phyloP scores from a whole-genome alignment of 2,113 vertebrate genomes.

The Cairina moschata region DNA sequence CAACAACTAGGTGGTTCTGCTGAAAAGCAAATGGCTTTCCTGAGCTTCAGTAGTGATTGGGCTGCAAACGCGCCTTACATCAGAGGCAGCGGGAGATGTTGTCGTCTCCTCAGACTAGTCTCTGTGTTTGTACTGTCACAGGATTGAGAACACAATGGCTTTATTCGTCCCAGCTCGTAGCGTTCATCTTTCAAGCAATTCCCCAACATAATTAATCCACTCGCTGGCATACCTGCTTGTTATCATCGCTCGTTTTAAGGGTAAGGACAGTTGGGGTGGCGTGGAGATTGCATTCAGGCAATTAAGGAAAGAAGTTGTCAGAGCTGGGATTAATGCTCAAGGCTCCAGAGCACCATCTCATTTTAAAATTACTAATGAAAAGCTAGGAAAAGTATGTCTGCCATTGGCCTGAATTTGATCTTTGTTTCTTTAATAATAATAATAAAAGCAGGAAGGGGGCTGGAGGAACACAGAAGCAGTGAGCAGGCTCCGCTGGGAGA shows the following conservation, averaged over 20 bases:
- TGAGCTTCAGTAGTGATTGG: neutral
- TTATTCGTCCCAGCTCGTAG: neutral
- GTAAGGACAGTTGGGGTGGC: neutral
- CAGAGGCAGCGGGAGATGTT: neutral
- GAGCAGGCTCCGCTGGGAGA: neutral
- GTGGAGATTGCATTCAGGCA: neutral
- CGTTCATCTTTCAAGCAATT: neutral
- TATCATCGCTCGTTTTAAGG: neutral
- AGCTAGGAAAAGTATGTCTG: neutral
- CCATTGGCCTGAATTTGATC: neutral
- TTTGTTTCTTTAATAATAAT: slow-evolving; percentile 21
- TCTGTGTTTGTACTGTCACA: neutral
- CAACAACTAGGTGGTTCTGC: neutral
- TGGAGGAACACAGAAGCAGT: neutral
- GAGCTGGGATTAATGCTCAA: neutral
- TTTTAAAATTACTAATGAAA: slow-evolving; percentile 36
- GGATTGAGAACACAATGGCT: neutral
- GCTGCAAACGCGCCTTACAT: neutral
- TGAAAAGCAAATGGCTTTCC: neutral
- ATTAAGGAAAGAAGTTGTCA: neutral
- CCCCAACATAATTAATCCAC: slow-evolving; percentile 31
- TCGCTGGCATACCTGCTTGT: neutral
- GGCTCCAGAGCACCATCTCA: slow-evolving; percentile 1
- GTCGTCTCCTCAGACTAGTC: neutral
- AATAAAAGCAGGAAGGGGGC: neutral